These are phyloP conservation scores for Chymomyza procnemis DNA, from an alignment of 2,888 invertebrate genomes.

Conservation along the genomic window DNA sequence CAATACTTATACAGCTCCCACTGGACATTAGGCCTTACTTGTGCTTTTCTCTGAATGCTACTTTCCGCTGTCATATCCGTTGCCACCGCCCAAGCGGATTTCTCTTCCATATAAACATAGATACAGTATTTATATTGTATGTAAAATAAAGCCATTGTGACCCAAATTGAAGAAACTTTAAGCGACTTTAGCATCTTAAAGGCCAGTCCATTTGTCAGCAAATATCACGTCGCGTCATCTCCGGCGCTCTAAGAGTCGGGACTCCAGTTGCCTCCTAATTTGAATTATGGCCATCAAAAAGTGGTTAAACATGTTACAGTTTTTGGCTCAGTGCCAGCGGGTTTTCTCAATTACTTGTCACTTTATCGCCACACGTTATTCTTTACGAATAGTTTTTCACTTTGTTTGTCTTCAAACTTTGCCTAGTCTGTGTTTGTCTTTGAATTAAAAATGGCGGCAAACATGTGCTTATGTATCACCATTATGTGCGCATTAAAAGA, in stretches of 20 bases:
- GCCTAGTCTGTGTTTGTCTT: neutral
- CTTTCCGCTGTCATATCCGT: neutral
- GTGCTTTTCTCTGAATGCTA: neutral
- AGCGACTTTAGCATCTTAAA: constrained; percentile 59
- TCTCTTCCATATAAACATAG: constrained; percentile 18
- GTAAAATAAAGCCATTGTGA: neutral
- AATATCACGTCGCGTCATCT: constrained; percentile 12
- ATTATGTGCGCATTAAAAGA: neutral
- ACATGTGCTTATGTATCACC: neutral
- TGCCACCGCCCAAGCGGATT: neutral
- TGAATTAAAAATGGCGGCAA: neutral
- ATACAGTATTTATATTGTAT: constrained; percentile 49
- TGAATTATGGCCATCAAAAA: constrained; percentile 68
- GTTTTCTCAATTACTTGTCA: neutral
- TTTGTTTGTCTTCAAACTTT: neutral
- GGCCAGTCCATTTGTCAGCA: constrained; percentile 60
- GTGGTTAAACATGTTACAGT: constrained; percentile 61
- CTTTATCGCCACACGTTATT: neutral
- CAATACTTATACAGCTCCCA: constrained; percentile 13
- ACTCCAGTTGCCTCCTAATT: constrained; percentile 48
- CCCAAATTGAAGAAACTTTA: constrained; percentile 50
- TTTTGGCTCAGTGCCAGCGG: constrained; percentile 52
- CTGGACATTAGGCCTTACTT: neutral
- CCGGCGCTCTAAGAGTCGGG: neutral
- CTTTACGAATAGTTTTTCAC: neutral